These are phyloP conservation scores for Clavelina lepadiformis DNA, from an alignment of 23 tunicate species.

Conservation along the genomic window DNA sequence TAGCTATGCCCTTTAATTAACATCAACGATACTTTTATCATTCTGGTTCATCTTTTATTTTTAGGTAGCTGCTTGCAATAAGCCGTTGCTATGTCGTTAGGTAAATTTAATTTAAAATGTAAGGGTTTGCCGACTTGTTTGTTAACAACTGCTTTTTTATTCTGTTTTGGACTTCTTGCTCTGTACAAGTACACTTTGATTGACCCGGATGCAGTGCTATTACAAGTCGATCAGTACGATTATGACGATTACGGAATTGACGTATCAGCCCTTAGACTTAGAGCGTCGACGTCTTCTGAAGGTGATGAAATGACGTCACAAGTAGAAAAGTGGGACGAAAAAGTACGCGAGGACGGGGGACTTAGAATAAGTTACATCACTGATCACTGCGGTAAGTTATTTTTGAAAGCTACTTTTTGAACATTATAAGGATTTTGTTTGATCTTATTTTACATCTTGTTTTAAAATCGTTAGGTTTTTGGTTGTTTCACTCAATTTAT, in stretches of 20 bases:
- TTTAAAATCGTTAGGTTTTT: too few relatives aligned
- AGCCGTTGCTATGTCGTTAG: too few relatives aligned
- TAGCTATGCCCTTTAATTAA: too few relatives aligned
- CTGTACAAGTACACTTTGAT: constrained; percentile 42
- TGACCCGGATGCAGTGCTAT: constrained; percentile 30
- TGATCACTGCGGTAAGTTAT: constrained; percentile 40
- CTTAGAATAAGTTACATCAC: constrained; percentile 32
- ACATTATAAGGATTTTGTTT: too few relatives aligned
- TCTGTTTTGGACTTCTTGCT: constrained; percentile 30
- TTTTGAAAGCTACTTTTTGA: background rate
- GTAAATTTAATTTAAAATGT: too few relatives aligned
- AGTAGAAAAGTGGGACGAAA: constrained; percentile 37
- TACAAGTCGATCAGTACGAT: constrained; percentile 5
- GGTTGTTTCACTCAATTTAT: too few relatives aligned
- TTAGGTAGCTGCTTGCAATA: too few relatives aligned
- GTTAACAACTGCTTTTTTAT: constrained; percentile 21
- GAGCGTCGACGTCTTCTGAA: constrained; percentile 1
- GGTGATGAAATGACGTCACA: background rate
- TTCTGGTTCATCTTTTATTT: too few relatives aligned
- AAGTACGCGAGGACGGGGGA: constrained; percentile 16
- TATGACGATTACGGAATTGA: constrained; percentile 50
- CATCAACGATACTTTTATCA: too few relatives aligned
- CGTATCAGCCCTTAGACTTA: constrained; percentile 20
- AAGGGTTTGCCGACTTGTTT: background rate
- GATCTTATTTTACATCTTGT: too few relatives aligned